These are phyloP conservation scores for Microtus richardsoni DNA, from an alignment of 2,113 vertebrate genomes.

Conservation along the genomic window DNA sequence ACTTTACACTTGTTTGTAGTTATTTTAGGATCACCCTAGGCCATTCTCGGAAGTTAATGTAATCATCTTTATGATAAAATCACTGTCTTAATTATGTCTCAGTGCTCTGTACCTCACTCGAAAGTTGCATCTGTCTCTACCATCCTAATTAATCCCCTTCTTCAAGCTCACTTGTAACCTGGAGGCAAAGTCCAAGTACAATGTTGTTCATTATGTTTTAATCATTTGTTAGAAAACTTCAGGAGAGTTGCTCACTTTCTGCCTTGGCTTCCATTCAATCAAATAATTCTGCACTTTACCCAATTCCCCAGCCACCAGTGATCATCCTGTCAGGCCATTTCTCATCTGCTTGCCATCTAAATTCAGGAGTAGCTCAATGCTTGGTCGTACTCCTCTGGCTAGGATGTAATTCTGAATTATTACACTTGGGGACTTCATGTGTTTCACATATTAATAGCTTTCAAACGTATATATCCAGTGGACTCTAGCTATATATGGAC, in stretches of 20 bases:
- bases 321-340: background rate
- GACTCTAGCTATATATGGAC: background rate
- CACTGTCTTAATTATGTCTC: background rate
- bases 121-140: background rate
- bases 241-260: background rate
- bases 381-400: background rate
- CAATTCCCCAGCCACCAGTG: background rate
- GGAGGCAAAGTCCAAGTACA: background rate
- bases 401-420: background rate
- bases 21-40: background rate
- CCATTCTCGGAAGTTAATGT: background rate
- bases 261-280: background rate
- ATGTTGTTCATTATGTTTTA: conserved; percentile 19
- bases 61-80: background rate
- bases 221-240: background rate
- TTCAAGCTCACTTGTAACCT: background rate
- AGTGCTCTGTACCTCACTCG: background rate
- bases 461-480: background rate
- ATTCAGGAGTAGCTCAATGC: background rate
- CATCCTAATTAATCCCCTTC: background rate
- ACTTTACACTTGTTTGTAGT: background rate
- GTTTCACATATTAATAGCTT: conserved; percentile 6
- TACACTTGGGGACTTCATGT: background rate
- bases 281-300: background rate
- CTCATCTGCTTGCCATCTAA: background rate